Conservation (phyloP, 2,113 vertebrate genomes). For the human region GRCh38 chr7:53204001-53204500, state of each 20-base stretch:
- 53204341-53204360: neutral
- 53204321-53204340: too few species aligned
- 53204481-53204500: neutral
- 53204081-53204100: neutral
- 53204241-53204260: neutral
- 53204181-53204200: neutral
- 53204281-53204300: neutral
- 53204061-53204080: neutral
- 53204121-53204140: neutral
- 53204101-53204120: neutral
- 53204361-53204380: neutral
- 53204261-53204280: neutral
- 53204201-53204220: neutral
- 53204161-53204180: neutral
- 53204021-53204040: neutral
- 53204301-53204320: neutral
- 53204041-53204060: neutral
- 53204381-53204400: neutral
- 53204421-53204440: rapidly evolving
- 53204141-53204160: neutral
- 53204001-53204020: rapidly evolving
- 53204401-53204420: neutral
- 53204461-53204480: neutral
- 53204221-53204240: neutral
- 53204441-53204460: neutral